Evolutionary conservation across 2,113 vertebrate species (phyloP).

Genomic region (Barbus barbus): DNA sequence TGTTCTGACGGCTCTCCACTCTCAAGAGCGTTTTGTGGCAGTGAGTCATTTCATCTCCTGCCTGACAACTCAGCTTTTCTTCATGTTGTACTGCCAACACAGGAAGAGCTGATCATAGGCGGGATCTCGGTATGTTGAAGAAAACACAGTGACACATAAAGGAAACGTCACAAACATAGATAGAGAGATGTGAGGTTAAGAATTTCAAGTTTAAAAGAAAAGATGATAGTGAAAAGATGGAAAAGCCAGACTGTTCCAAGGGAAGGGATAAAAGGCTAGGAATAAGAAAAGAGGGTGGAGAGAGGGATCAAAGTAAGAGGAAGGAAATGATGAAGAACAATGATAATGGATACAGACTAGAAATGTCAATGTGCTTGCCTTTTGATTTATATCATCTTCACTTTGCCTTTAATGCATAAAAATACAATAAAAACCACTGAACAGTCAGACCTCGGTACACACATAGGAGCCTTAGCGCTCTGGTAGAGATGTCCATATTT

Average conservation of each 20-base stretch:
- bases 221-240: background rate
- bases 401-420: constrained; percentile 4
- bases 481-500: background rate
- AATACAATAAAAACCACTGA: background rate
- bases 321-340: constrained; percentile 15
- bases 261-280: background rate
- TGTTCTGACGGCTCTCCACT: background rate
- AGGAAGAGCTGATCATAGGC: background rate
- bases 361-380: background rate
- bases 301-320: background rate
- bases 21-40: too few species aligned
- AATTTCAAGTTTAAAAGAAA: background rate
- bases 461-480: background rate
- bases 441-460: background rate
- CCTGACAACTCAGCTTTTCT: constrained; percentile 17
- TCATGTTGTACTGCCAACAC: background rate
- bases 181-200: background rate
- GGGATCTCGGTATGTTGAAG: too few species aligned
- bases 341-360: constrained; percentile 10
- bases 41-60: constrained; percentile 23
- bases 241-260: background rate
- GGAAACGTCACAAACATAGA: background rate
- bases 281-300: background rate
- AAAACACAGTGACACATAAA: background rate
- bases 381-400: constrained; percentile 18